Conservation (phyloP, 2,797 vertebrate genomes). For the Hemitrygon akajei region DNA sequence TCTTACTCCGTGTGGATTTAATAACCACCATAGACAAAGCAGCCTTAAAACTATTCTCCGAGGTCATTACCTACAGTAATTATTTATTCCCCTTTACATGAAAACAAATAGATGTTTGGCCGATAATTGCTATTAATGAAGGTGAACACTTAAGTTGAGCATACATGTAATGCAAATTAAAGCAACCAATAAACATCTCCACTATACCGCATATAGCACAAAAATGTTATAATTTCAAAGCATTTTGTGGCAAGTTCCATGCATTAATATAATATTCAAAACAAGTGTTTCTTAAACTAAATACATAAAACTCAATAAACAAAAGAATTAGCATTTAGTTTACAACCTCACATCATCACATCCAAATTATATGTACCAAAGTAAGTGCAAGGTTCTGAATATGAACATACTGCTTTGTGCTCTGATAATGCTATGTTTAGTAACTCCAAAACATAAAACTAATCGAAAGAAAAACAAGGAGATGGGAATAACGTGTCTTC, state of each 20-base stretch:
- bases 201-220: neutral
- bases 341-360: neutral
- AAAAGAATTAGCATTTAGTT: neutral
- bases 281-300: neutral
- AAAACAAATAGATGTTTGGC: neutral
- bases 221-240: neutral
- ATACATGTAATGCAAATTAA: neutral
- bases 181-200: neutral
- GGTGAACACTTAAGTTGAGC: too few species aligned
- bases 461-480: too few species aligned
- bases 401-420: too few species aligned
- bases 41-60: slow-evolving; percentile 22
- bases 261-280: neutral
- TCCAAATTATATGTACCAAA: neutral
- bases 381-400: neutral
- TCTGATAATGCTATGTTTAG: too few species aligned
- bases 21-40: neutral
- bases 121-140: neutral
- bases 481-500: too few species aligned
- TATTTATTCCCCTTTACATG: neutral
- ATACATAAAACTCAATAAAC: neutral
- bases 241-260: neutral
- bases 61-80: neutral
- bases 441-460: too few species aligned
- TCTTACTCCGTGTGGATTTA: neutral